Evolutionary conservation across 2,797 vertebrate genomes (phyloP).

Genomic region (Phaenicophaeus curvirostris): DNA sequence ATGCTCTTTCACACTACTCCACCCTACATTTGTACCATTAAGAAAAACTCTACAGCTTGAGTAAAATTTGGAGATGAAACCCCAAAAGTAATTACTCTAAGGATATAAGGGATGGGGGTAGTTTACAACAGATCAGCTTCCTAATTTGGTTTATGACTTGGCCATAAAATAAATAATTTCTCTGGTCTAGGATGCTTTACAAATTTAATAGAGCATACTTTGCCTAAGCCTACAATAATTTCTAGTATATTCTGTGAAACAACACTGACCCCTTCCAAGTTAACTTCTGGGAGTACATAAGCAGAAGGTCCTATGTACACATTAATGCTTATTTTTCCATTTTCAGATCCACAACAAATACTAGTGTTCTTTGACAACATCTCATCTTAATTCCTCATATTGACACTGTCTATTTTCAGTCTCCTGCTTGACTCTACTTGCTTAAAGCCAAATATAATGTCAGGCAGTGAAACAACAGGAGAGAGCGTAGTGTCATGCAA

Average conservation of each 20-base stretch:
- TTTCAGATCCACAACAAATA: not conserved
- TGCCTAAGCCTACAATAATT: not conserved
- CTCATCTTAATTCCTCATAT: not conserved
- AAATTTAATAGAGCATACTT: not conserved
- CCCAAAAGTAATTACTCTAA: not conserved
- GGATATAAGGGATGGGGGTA: not conserved
- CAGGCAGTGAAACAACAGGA: not conserved
- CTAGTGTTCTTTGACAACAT: not conserved
- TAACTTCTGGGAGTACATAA: not conserved
- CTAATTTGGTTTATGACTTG: not conserved
- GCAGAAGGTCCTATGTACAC: not conserved
- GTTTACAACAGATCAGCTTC: not conserved
- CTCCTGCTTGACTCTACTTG: not conserved
- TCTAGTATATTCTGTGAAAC: not conserved
- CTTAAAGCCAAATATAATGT: not conserved
- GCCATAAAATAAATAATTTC: not conserved
- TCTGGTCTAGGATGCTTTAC: not conserved
- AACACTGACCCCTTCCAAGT: not conserved
- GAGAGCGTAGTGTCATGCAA: not conserved
- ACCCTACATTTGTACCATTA: not conserved
- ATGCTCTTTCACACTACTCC: not conserved
- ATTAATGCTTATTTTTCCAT: not conserved
- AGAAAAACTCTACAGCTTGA: not conserved
- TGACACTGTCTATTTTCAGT: not conserved
- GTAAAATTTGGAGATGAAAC: not conserved